Base-by-base conservation (phyloP, 2,888 invertebrate genomes). In the Herminia tarsipennalis region DNA sequence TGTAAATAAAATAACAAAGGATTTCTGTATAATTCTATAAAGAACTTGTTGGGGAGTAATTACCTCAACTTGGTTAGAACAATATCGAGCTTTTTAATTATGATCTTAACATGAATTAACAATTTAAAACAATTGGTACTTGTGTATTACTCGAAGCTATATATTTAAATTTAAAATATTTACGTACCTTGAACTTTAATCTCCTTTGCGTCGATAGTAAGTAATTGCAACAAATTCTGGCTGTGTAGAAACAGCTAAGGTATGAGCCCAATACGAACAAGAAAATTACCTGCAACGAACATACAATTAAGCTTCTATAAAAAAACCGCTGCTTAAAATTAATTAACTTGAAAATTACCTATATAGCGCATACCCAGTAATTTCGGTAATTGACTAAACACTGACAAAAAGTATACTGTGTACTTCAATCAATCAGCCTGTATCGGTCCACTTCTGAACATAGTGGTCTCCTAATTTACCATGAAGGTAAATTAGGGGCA, bases 141-240 rank as follows among this genome's bases (percentile, higher is more conserved):
- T 45, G n/a, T 14, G 37, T 42, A 40, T 32, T 25, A 12, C 25
- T 10, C 32, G 1, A 2, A 14, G 12, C 18, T 13, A 16, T 28
- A 16, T 28, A 13, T 30, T 37, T 12, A 5, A 32, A 35, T 49
- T 48, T 21, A 43, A 55, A 30, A 34, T 40, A 33, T 42, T 47
- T 44, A 49, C 53, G 49, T 71, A 87, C 90, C 83, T 83, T 89
- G 57, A 90, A 91, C 65, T 79, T 81, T 38, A 80, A 66, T 58
- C 74, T 85, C 51, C 90, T 76, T 54, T 81, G 77, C 8, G 84
- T 81, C 0, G 75, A 75, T 12, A 89, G 73, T 45, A 87, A 67
- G 53, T 82, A 89, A 17, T 83, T 55, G 41, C 85, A 82, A 61
- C 88, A 84, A 38, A 91, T 76, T 60, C 73, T 84, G 1, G 88